These are phyloP conservation scores for Goniozus legneri DNA, from an alignment of 1,140 invertebrate genomes.

Conservation along the genomic window DNA sequence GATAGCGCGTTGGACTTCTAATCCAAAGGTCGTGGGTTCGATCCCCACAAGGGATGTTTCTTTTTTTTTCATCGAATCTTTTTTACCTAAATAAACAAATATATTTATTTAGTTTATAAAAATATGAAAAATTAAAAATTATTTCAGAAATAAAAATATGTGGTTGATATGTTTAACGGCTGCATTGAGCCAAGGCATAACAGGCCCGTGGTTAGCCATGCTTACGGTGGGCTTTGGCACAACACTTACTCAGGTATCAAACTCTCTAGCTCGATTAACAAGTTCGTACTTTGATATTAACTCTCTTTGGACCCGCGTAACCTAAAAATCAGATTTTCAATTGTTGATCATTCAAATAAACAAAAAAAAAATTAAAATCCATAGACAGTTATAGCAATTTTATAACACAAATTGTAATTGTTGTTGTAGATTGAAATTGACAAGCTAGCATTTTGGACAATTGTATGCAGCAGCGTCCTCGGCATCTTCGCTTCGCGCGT, in stretches of 20 bases:
- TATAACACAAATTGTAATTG: neutral
- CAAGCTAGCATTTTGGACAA: slow-evolving; percentile 43
- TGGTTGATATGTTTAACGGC: slow-evolving; percentile 45
- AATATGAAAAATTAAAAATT: too few species aligned
- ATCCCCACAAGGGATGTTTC: slow-evolving; percentile 59
- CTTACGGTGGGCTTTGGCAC: slow-evolving; percentile 42
- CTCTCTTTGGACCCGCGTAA: too few species aligned
- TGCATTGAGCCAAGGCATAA: slow-evolving; percentile 46
- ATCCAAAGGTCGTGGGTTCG: slow-evolving; percentile 61
- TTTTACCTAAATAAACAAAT: too few species aligned
- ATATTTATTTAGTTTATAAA: too few species aligned
- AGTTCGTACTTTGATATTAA: too few species aligned
- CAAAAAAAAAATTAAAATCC: too few species aligned
- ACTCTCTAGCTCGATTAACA: slow-evolving; percentile 5
- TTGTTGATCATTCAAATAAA: too few species aligned
- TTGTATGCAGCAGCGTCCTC: slow-evolving; percentile 35
- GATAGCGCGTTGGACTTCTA: slow-evolving; percentile 61
- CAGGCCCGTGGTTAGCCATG: slow-evolving; percentile 50
- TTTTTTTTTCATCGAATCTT: too few species aligned
- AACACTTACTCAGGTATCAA: slow-evolving; percentile 39
- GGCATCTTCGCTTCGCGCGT: slow-evolving; percentile 35
- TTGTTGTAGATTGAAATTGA: slow-evolving; percentile 34
- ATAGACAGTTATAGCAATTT: too few species aligned
- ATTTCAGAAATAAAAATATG: slow-evolving; percentile 41
- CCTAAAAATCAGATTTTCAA: too few species aligned